Percentiles rank a stretch among this genome's conserved stretches.
These are phyloP conservation scores for Tragelaphus imberbis DNA, from an alignment of 2,113 vertebrate genomes.

Conservation along the genomic window DNA sequence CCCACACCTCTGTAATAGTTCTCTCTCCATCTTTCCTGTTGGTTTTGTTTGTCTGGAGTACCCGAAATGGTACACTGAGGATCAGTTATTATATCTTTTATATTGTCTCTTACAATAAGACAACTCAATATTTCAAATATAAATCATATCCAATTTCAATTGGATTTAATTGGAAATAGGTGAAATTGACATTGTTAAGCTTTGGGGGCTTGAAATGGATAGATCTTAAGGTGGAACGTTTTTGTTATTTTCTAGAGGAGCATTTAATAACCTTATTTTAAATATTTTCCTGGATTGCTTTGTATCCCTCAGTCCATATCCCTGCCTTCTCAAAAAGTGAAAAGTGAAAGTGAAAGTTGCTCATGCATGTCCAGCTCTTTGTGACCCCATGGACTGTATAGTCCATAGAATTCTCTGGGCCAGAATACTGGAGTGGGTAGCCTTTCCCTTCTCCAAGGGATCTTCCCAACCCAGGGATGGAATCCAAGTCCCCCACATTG, in stretches of 20 bases:
- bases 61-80: not conserved
- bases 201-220: not conserved
- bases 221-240: not conserved
- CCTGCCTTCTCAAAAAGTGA: not conserved
- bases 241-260: not conserved
- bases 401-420: too few species aligned
- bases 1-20: not conserved
- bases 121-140: not conserved
- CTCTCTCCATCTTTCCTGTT: not conserved
- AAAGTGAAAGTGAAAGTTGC: too few species aligned
- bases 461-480: too few species aligned
- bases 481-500: too few species aligned
- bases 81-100: not conserved
- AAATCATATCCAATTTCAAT: not conserved
- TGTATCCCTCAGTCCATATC: not conserved
- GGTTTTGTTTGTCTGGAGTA: not conserved
- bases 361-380: too few species aligned
- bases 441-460: too few species aligned
- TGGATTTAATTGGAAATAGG: not conserved
- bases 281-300: not conserved
- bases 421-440: too few species aligned
- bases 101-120: not conserved
- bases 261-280: not conserved
- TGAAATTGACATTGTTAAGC: not conserved
- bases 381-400: too few species aligned